A percentile compares a stretch with the other conserved stretches of the same genome.
These are phyloP conservation scores for Ceratoteleas bidentatus DNA, from an alignment of 1,140 invertebrate species.

Conservation along the genomic window DNA sequence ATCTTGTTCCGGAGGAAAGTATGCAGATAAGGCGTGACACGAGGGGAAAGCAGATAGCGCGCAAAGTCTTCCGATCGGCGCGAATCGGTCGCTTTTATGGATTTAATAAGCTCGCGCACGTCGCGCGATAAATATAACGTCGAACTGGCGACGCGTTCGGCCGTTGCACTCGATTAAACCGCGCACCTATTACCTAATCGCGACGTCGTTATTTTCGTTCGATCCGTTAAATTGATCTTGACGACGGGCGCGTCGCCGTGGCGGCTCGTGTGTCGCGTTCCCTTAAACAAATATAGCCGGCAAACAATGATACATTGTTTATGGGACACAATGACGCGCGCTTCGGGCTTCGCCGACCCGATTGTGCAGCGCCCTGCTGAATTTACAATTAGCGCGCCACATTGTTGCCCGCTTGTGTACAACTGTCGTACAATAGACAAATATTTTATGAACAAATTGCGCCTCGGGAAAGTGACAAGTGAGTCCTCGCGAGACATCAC, in stretches of 20 bases:
- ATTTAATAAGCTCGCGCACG: conserved; percentile 17
- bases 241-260: conserved; percentile 31
- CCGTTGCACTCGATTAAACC: conserved; percentile 42
- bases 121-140: too few species aligned
- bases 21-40: conserved; percentile 32
- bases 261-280: conserved; percentile 12
- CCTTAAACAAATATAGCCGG: conserved; percentile 37
- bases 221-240: conserved; percentile 45
- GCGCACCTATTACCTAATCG: conserved; percentile 43
- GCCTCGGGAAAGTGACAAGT: conserved; percentile 3
- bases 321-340: conserved; percentile 31
- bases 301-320: conserved; percentile 51
- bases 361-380: conserved; percentile 23
- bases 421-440: conserved; percentile 18
- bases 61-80: conserved; percentile 20
- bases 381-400: conserved; percentile 39
- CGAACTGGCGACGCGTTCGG: neutral
- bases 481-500: neutral
- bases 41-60: conserved; percentile 38
- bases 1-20: conserved; percentile 32
- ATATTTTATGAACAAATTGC: conserved; percentile 36
- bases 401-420: conserved; percentile 37
- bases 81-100: conserved; percentile 14
- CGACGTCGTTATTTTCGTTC: conserved; percentile 58
- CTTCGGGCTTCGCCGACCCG: conserved; percentile 31